Percentiles rank a stretch among this genome's conserved stretches.
Evolutionary conservation across 35 echinoderm and acorn worm genomes (phyloP).

Genomic region (Patiria miniata): DNA sequence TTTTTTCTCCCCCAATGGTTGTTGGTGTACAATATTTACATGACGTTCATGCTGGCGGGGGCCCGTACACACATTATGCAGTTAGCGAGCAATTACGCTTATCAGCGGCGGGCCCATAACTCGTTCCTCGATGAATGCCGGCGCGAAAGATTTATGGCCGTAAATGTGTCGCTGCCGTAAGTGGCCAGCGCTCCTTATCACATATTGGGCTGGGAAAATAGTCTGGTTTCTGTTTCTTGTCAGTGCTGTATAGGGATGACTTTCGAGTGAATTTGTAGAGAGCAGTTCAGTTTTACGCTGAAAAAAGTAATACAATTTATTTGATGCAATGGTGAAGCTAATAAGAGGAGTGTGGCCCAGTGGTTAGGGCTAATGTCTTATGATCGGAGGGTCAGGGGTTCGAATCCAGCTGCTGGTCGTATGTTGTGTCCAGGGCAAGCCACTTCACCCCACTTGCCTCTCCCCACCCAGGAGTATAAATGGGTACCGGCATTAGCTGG

Average conservation of each 20-base stretch:
- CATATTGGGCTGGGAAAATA: background rate
- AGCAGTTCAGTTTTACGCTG: too few relatives aligned
- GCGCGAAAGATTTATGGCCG: slow-evolving; percentile 20
- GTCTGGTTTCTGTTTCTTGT: background rate
- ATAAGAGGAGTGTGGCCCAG: too few relatives aligned
- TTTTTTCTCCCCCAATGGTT: background rate
- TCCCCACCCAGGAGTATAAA: too few relatives aligned
- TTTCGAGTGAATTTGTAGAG: too few relatives aligned
- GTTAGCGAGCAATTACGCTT: slow-evolving; percentile 6
- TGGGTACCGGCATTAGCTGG: too few relatives aligned
- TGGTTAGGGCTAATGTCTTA: too few relatives aligned
- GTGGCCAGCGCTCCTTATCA: background rate
- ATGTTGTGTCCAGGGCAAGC: too few relatives aligned
- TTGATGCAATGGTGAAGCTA: too few relatives aligned
- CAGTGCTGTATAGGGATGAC: background rate
- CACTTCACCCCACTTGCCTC: too few relatives aligned
- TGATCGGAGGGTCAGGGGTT: too few relatives aligned
- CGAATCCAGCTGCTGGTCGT: too few relatives aligned
- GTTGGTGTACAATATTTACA: slow-evolving; percentile 12
- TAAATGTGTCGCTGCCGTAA: slow-evolving; percentile 25
- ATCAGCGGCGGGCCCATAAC: slow-evolving; percentile 17
- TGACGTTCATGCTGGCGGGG: background rate
- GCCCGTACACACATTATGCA: background rate
- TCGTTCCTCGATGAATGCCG: slow-evolving; percentile 7
- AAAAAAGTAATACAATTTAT: too few relatives aligned